Base-by-base conservation (phyloP, 2,797 vertebrate genomes). In the Periophthalmus magnuspinnatus region DNA sequence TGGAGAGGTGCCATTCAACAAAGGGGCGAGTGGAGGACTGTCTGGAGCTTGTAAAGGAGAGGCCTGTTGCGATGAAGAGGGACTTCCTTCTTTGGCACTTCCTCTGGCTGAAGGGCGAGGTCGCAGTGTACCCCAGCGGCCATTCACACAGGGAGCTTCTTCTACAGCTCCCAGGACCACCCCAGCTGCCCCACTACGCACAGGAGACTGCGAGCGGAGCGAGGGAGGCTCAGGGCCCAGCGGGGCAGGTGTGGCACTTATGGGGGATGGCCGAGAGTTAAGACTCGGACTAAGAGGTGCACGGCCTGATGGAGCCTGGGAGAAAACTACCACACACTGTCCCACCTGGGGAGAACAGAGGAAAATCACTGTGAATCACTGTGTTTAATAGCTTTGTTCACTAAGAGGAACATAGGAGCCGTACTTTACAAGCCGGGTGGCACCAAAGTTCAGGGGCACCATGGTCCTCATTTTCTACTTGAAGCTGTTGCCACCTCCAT, bases 371-470 rank as follows among this genome's bases (percentile, higher is more conserved):
- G n/a, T n/a, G n/a, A n/a, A n/a, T n/a, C n/a, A 33, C n/a, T n/a
- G 13, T 13, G 21, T 22, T 22, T 22, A 55, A 24, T 11, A 55
- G 11, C 10, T 11, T 45, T 4, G 13, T 11, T 54, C 9, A 24
- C 21, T 64, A 11, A 24, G 6, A 45, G 5, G 41, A 8, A 24
- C 19, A 17, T 36, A 41, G 33, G 33, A 32, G 34, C 72, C 88
- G 75, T 66, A 99, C 98, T 94, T 95, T 93, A 89, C 98, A 99
- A 0, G 98, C 98, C 0, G 97, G 98, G 76, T 99, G 98, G 78
- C 97, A 99, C 98, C 98, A 99, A 50, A 99, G 89, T 74, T 99
- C 98, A 0, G 98, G 98, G 11, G 98, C 98, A 6, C 96, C 96
- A 0, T 99, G 98, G 67, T 99, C 98, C 77, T 99, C 97, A 0